phyloP scores from a whole-genome alignment of 2,888 invertebrate species.

The Sipha maydis region DNA sequence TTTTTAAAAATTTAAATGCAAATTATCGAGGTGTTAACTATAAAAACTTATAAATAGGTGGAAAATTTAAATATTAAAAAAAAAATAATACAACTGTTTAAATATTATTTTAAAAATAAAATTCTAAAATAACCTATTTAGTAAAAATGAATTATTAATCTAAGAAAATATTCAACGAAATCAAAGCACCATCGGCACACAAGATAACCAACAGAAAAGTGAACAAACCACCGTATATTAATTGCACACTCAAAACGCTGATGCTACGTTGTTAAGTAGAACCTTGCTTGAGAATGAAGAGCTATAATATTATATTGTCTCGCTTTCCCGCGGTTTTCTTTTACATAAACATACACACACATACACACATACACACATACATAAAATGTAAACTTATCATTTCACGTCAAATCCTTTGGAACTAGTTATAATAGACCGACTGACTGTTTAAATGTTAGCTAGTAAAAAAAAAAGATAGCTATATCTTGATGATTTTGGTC shows the following conservation, averaged over 20 bases:
- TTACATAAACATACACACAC: slow-evolving; percentile 28
- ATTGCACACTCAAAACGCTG: slow-evolving; percentile 54
- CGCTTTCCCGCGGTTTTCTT: slow-evolving; percentile 53
- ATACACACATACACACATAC: slow-evolving; percentile 22
- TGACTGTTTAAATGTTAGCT: slow-evolving; percentile 60
- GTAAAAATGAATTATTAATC: slow-evolving; percentile 7
- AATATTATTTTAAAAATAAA: slow-evolving; percentile 1
- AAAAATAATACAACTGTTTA: neutral
- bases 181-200: slow-evolving; percentile 59
- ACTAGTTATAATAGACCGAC: slow-evolving; percentile 35
- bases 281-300: slow-evolving; percentile 58
- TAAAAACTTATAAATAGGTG: neutral
- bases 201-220: slow-evolving; percentile 56
- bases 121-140: neutral
- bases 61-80: neutral
- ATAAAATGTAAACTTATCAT: slow-evolving; percentile 41
- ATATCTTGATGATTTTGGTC: slow-evolving; percentile 61
- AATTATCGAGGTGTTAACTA: neutral
- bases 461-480: slow-evolving; percentile 61
- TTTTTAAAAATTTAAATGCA: neutral
- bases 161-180: slow-evolving; percentile 50
- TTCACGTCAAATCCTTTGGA: slow-evolving; percentile 55
- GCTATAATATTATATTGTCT: slow-evolving; percentile 58
- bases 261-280: slow-evolving; percentile 53
- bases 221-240: slow-evolving; percentile 57